Evolutionary conservation across 1,140 invertebrate species (phyloP), one percentile per base, ranked within the genome.

Genomic region (Pararge aegeria): DNA sequence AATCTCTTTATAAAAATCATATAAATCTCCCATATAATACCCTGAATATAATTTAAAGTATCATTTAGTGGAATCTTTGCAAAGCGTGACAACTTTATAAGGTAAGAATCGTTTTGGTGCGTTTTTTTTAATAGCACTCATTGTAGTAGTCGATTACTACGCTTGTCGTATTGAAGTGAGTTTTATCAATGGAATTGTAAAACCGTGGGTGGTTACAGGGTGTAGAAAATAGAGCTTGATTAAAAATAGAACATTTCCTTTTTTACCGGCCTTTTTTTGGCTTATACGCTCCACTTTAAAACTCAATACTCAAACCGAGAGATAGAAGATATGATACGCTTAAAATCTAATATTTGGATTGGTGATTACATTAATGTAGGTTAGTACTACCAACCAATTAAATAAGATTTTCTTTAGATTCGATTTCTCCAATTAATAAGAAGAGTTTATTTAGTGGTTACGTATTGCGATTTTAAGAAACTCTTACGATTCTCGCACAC

Each of bases 1-100:
- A 46, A 56, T 62, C 34, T 55, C 48, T 62, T 53, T 64, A 64
- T 64, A 29, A 57, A 54, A 54, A 30, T 64, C 50, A 29, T 64
- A 64, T 64, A 64, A 64, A 64, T 64, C 61, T 64, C 15, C 15
- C 46, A 13, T 4, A 61, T 55, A 60, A 50, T 60, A 52, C 46
- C 15, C 18, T 27, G 27, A 16, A 24, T 51, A 51, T 53, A 53
- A 53, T 62, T 62, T 52, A 51, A 62, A 44, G 30, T 55, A 56
- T 52, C 48, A 13, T 56, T 62, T 56, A 56, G 48, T 51, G 38
- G 53, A 62, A 62, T 55, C 48, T 27, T 20, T 2, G 54, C 38
- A 51, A 55, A 52, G 24, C 60, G 60, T 62, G 60, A 62, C 60
- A 61, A 54, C 42, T 54, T 54, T 21, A 62, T 62, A 52, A 34